phyloP scores from a whole-genome alignment of 2,113 vertebrate species.

The Carassius carassius region DNA sequence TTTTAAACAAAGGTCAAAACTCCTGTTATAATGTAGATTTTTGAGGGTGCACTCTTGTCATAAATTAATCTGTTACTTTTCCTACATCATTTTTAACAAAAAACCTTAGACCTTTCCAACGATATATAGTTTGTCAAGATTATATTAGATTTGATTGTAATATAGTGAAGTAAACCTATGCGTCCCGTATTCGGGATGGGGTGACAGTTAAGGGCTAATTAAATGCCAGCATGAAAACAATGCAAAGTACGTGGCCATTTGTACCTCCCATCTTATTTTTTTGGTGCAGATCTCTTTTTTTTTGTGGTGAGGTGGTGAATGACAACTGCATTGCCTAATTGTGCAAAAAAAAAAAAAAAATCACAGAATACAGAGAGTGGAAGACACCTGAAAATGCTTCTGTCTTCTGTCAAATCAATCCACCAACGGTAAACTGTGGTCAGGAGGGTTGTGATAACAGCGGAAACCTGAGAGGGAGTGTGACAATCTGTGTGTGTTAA shows the following conservation, averaged over 20 bases:
- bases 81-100: too few species aligned
- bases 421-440: conserved; percentile 50
- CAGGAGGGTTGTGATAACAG: conserved; percentile 8
- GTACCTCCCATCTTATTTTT: not conserved
- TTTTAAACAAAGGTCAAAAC: too few species aligned
- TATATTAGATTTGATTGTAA: too few species aligned
- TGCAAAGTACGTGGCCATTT: not conserved
- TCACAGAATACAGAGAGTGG: conserved; percentile 12
- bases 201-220: too few species aligned
- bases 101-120: too few species aligned
- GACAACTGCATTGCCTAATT: conserved; percentile 33
- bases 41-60: too few species aligned
- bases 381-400: conserved; percentile 49
- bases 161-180: too few species aligned
- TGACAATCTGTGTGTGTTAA: conserved; percentile 7
- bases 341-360: conserved; percentile 19
- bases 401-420: conserved; percentile 54
- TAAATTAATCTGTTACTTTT: too few species aligned
- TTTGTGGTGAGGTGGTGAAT: not conserved
- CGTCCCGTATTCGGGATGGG: too few species aligned
- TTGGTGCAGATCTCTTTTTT: not conserved
- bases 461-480: conserved; percentile 16
- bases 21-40: too few species aligned
- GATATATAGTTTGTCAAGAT: too few species aligned
- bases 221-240: not conserved